phyloP scores from a whole-genome alignment of 2,113 vertebrate genomes.

The Cygnus buccinator region DNA sequence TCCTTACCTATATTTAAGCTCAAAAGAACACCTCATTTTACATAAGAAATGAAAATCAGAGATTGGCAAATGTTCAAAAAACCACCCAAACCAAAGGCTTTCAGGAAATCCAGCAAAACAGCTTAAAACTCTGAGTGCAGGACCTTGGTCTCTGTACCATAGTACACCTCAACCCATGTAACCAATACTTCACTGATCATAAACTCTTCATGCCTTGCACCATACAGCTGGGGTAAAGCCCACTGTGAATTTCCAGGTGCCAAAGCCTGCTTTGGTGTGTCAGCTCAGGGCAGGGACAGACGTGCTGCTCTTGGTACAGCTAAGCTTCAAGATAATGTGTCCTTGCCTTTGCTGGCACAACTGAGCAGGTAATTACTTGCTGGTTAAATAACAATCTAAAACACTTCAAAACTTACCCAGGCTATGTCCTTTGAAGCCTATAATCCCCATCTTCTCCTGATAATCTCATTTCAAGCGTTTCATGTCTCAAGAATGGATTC shows the following conservation, averaged over 20 bases:
- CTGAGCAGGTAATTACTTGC: background rate
- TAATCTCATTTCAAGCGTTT: background rate
- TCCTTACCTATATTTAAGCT: background rate
- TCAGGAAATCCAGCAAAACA: background rate
- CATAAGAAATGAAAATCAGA: background rate
- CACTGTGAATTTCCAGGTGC: background rate
- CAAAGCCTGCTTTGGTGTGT: background rate
- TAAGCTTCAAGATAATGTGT: background rate
- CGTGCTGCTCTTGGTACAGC: background rate
- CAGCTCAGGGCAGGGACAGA: background rate
- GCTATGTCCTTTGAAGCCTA: background rate
- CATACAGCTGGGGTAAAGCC: background rate
- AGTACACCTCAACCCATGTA: background rate
- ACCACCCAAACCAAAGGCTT: background rate
- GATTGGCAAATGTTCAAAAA: background rate
- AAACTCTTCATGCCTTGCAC: background rate
- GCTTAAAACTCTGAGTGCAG: background rate
- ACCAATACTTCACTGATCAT: background rate
- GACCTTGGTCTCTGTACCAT: background rate
- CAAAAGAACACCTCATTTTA: background rate
- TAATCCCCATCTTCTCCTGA: background rate
- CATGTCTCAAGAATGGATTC: accelerated
- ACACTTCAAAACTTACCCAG: background rate
- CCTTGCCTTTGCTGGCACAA: background rate
- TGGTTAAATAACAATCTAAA: background rate